A percentile compares a stretch with the other conserved stretches of the same genome.
Conservation (phyloP, 2,888 invertebrate genomes). For the Phania funesta region DNA sequence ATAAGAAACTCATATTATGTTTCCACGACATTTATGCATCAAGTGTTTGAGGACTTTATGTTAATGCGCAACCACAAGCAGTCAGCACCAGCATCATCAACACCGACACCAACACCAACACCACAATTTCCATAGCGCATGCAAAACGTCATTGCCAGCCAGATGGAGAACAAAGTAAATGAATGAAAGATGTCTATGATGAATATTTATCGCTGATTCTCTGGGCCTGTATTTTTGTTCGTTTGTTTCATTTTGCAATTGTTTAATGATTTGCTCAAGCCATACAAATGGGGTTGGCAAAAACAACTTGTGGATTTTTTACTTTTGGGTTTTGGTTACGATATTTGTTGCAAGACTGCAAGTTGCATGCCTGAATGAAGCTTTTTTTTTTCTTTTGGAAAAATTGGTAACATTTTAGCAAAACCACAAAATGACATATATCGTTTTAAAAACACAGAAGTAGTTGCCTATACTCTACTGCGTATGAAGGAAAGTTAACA, state of each 20-base stretch:
- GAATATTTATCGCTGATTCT: constrained; percentile 3
- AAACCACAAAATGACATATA: not conserved
- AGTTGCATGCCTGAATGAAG: constrained; percentile 15
- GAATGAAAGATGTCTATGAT: constrained; percentile 10
- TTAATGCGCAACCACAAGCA: too few relatives aligned
- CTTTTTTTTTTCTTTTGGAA: too few relatives aligned
- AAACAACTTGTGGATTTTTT: constrained; percentile 43
- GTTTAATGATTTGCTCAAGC: constrained; percentile 48
- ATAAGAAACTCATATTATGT: not conserved
- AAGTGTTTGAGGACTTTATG: constrained; percentile 46
- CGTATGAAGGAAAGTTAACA: too few relatives aligned
- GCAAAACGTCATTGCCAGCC: constrained; percentile 25
- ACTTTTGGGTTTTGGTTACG: constrained; percentile 4
- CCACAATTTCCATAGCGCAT: not conserved
- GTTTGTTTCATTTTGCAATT: not conserved
- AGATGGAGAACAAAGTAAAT: constrained; percentile 18
- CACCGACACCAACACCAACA: constrained; percentile 11
- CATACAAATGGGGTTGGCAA: constrained; percentile 55
- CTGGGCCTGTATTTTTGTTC: not conserved
- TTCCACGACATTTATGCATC: constrained; percentile 33
- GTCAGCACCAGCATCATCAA: too few relatives aligned
- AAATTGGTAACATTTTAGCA: not conserved
- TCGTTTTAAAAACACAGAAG: not conserved
- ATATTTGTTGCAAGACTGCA: not conserved
- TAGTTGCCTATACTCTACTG: too few relatives aligned